phyloP scores from a whole-genome alignment of 2,113 vertebrate species.

The Nothoprocta perdicaria region DNA sequence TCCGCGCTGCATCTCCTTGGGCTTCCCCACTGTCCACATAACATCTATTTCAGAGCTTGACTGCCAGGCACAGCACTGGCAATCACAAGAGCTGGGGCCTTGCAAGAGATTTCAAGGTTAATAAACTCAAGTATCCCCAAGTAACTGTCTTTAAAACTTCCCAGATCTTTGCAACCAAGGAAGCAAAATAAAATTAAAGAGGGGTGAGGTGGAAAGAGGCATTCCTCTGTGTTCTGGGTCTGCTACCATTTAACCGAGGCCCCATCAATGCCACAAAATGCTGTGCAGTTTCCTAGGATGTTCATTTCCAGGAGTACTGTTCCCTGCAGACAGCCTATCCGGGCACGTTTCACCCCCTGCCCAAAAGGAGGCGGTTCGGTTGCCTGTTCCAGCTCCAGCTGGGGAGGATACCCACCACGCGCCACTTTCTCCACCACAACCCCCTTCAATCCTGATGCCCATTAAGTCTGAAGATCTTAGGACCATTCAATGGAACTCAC shows the following conservation, averaged over 20 bases:
- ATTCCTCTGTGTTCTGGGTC: neutral
- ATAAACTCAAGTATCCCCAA: neutral
- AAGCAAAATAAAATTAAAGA: neutral
- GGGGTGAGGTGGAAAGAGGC: no score
- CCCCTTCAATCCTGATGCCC: conserved; percentile 33
- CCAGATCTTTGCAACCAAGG: neutral
- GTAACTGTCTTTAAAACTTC: neutral
- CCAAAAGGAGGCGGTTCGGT: neutral
- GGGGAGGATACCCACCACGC: neutral
- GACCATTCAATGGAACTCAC: conserved; percentile 48
- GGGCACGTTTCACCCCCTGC: neutral
- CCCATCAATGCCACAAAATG: neutral
- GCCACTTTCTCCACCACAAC: conserved; percentile 23
- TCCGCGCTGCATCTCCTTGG: neutral
- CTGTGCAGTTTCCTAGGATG: neutral
- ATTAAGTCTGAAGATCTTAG: conserved; percentile 54
- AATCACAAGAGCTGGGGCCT: neutral
- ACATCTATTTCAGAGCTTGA: neutral
- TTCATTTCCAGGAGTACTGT: neutral
- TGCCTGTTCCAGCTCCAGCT: neutral
- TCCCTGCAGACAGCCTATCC: neutral
- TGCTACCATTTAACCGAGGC: neutral
- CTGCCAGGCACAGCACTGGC: neutral
- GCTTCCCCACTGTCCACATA: neutral
- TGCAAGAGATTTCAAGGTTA: neutral